Conservation (phyloP, 1,140 invertebrate species). For the Cydia amplana region DNA sequence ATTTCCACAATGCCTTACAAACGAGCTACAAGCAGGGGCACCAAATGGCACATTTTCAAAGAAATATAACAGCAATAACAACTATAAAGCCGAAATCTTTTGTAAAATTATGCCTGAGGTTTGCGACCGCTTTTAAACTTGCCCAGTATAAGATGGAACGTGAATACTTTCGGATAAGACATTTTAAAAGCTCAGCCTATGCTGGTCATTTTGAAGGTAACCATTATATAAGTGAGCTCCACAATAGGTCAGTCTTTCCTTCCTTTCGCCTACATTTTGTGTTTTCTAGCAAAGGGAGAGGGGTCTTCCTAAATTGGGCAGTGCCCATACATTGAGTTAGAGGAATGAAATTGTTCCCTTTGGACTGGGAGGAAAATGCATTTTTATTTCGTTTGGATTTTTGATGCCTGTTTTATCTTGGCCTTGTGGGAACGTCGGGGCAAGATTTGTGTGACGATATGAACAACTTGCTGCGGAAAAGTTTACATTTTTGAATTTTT, state of each 20-base stretch:
- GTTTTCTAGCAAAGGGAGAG: background rate
- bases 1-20: conserved; percentile 33
- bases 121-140: conserved; percentile 22
- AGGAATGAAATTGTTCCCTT: conserved; percentile 23
- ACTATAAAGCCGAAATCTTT: conserved; percentile 36
- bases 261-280: background rate
- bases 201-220: background rate
- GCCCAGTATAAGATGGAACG: background rate
- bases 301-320: background rate
- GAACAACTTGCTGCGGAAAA: background rate
- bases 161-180: background rate
- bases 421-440: background rate
- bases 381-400: conserved; percentile 24
- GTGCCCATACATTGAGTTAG: conserved; percentile 17
- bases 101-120: conserved; percentile 28
- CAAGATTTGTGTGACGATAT: conserved; percentile 12
- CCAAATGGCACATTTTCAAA: conserved; percentile 35
- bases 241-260: background rate
- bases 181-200: background rate
- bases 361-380: conserved; percentile 20
- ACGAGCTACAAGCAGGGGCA: conserved; percentile 24
- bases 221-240: background rate
- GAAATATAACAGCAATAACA: conserved; percentile 38
- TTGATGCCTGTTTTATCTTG: conserved; percentile 23
- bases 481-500: background rate